These are phyloP conservation scores for Sycobia sp. DNA, from an alignment of 1,140 invertebrate genomes.

Conservation along the genomic window DNA sequence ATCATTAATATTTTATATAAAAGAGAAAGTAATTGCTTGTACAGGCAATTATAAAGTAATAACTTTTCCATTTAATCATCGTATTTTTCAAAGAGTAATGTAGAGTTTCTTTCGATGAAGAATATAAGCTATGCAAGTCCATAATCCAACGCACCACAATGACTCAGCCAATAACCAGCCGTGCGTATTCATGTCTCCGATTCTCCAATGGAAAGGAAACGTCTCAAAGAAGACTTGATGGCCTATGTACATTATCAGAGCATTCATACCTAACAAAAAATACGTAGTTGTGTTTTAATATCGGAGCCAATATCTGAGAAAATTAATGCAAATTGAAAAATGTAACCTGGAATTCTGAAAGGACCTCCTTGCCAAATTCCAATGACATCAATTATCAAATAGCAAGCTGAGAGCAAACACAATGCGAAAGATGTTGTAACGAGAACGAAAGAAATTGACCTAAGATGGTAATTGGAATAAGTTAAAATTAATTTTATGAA, in stretches of 20 bases:
- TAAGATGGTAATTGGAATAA: slow-evolving; percentile 47
- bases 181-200: slow-evolving; percentile 75
- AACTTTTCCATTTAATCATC: too few relatives aligned
- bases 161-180: slow-evolving; percentile 74
- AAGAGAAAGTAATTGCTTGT: too few relatives aligned
- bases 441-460: slow-evolving; percentile 87
- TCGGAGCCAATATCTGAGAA: too few relatives aligned
- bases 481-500: not conserved
- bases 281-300: not conserved
- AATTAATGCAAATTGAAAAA: too few relatives aligned
- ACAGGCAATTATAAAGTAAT: too few relatives aligned
- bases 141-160: slow-evolving; percentile 80
- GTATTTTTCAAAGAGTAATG: slow-evolving; percentile 67
- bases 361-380: slow-evolving; percentile 82
- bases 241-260: slow-evolving; percentile 84
- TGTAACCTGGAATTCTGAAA: slow-evolving; percentile 71
- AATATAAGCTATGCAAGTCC: slow-evolving; percentile 76
- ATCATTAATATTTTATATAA: too few relatives aligned
- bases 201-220: slow-evolving; percentile 83
- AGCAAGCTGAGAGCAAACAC: slow-evolving; percentile 73
- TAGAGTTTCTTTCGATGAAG: slow-evolving; percentile 75
- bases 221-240: slow-evolving; percentile 78
- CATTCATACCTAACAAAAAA: slow-evolving; percentile 78
- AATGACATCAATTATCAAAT: slow-evolving; percentile 81
- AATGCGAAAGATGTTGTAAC: slow-evolving; percentile 78